phyloP scores from a whole-genome alignment of 1,140 invertebrate species.

The Diabrotica virgifera region DNA sequence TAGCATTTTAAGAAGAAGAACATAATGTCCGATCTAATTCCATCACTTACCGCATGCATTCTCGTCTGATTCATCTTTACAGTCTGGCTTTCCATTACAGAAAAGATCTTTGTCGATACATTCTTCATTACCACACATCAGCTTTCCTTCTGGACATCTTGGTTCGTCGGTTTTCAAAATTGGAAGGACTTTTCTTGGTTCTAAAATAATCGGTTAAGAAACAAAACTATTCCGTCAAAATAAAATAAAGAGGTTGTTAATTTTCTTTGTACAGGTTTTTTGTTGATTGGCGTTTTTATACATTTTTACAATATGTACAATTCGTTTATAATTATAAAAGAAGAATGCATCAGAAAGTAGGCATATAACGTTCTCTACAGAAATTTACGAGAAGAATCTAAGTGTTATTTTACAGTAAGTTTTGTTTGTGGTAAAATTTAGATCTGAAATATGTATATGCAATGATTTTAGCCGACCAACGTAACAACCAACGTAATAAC shows the following conservation, averaged over 20 bases:
- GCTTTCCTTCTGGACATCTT: conserved; percentile 80
- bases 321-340: neutral
- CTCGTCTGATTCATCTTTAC: conserved; percentile 92
- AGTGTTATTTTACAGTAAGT: neutral
- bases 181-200: conserved; percentile 82
- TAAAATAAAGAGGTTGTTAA: neutral
- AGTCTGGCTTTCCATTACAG: conserved; percentile 89
- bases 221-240: neutral
- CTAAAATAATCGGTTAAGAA: conserved; percentile 52
- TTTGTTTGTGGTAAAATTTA: too few relatives aligned
- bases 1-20: too few relatives aligned
- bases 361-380: conserved; percentile 7
- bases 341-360: neutral
- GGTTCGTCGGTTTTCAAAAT: conserved; percentile 89
- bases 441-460: too few relatives aligned
- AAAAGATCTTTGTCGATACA: conserved; percentile 88
- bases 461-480: too few relatives aligned
- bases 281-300: conserved; percentile 27
- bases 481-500: too few relatives aligned
- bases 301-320: conserved; percentile 23
- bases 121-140: conserved; percentile 85
- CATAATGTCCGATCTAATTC: too few relatives aligned
- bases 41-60: conserved; percentile 87
- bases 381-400: neutral
- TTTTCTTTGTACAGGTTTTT: conserved; percentile 24